Base-by-base conservation (phyloP, 2,113 vertebrate species). In the Embiotoca jacksoni region DNA sequence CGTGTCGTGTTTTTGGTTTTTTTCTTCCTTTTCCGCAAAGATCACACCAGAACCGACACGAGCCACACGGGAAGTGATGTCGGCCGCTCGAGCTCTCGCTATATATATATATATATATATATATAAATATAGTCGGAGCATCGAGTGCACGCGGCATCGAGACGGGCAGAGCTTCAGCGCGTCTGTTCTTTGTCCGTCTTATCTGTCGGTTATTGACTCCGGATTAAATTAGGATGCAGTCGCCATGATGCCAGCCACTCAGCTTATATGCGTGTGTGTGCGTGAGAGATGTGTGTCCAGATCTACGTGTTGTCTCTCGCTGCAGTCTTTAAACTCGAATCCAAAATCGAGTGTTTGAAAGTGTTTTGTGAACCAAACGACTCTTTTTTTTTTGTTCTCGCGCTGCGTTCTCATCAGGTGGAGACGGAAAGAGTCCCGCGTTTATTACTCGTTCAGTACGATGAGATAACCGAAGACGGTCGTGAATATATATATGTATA, bases 141-240 rank as follows among this genome's bases (percentile, higher is more conserved):
- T 85, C 64, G 37, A 23, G 23, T 23, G 23, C 23, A 37, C 4
- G 46, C 10, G 31, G 68, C 64, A 32, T 59, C 52, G 59, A 58
- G 63, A 57, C 57, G 13, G 46, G 30, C 67, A 65, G 53, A 33
- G 55, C 37, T 65, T 65, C 52, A 6, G 32, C 37, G 59, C 33
- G 70, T 84, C 83, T 86, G 84, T 70, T 75, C 67, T 81, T 49
- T 65, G 71, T 81, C 80, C 68, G 61, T 75, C 49, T 81, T 83
- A 86, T 84, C 83, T 1, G 37, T 62, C 75, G 44, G 59, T 80
- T 80, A 79, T 64, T 78, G 74, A 81, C 66, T 70, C 30, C 61
- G 79, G 78, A 81, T 83, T 46, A 79, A 83, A 89, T 83, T 81
- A 83, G 31, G 63, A 46, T 67, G 37, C 72, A 77, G 76, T 76